Evolutionary conservation across 2,113 vertebrate genomes (phyloP), one percentile per base, ranked within the genome.

Genomic region (Tautogolabrus adspersus): DNA sequence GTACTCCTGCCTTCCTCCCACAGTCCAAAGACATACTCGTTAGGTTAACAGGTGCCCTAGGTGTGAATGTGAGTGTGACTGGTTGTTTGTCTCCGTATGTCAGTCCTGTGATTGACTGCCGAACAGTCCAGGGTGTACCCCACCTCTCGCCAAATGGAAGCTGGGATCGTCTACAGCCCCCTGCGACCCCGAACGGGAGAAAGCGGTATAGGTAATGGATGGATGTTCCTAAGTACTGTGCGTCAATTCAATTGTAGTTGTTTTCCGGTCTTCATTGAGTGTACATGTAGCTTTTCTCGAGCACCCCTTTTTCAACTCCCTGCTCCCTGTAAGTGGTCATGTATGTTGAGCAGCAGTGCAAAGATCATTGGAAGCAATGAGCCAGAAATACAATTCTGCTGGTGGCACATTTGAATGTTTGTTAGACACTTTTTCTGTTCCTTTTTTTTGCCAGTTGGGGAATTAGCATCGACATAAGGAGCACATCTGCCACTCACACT

Each of bases 401-500:
- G 68, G 69, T 80, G 40, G 76, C 75, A 75, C 57, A 73, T 77
- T 77, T 52, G 18, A 30, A 58, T 42, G 7, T 66, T 66, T 61
- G 75, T 68, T 65, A 64, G 12, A 64, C 21, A 3, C 10, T 58
- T 21, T 51, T 46, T 18, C 47, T 49, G 47, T 18, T 49, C 47
- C 16, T 49, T 49, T 19, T 47, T 26, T 44, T 4, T 23, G 61
- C 49, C 15, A 30, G 44, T 68, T 23, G 40, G 47, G 40, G 57
- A 72, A 68, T 40, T 71, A 61, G 69, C 66, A 42, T 79, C 69
- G 66, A 58, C 52, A 54, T 62, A 62, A 79, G 58, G 79, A 73
- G 70, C 67, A 81, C 77, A 89, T 79, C 87, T 84, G 87, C 68
- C 71, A 77, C 64, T 86, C 72, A 69, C 10, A 37, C 38, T 62